These are phyloP conservation scores for Octomys mimax DNA, from an alignment of 2,797 vertebrate genomes.

Conservation along the genomic window DNA sequence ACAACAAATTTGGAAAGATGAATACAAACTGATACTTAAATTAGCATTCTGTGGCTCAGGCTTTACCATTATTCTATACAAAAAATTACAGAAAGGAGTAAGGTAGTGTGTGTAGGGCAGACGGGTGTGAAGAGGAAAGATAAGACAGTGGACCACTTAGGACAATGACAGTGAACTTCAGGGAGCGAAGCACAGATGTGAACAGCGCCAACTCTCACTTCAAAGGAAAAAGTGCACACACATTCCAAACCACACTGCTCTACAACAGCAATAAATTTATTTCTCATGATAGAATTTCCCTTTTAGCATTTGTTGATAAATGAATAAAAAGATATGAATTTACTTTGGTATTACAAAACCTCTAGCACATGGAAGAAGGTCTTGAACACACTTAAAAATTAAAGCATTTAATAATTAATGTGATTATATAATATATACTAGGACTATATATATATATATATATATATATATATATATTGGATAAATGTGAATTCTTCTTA, in stretches of 20 bases:
- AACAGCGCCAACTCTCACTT: neutral
- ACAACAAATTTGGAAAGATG: neutral
- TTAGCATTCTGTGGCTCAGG: neutral
- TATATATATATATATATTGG: too few relatives aligned
- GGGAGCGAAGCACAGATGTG: too few relatives aligned
- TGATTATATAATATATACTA: neutral
- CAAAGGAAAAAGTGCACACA: neutral
- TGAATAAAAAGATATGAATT: neutral
- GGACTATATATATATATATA: neutral
- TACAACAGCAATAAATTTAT: neutral
- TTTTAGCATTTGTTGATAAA: neutral
- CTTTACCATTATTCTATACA: neutral
- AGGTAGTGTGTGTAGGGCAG: neutral
- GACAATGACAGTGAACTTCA: neutral
- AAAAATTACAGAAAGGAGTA: neutral
- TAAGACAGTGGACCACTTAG: neutral
- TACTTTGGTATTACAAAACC: neutral
- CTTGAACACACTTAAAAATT: neutral
- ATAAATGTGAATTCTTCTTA: neutral
- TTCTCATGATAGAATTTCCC: neutral
- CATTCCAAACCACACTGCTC: neutral
- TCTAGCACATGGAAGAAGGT: neutral
- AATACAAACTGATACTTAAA: neutral
- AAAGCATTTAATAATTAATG: neutral
- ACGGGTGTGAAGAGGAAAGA: neutral